These are phyloP conservation scores for Stenurella melanura DNA, from an alignment of 2,888 invertebrate species.

Conservation along the genomic window DNA sequence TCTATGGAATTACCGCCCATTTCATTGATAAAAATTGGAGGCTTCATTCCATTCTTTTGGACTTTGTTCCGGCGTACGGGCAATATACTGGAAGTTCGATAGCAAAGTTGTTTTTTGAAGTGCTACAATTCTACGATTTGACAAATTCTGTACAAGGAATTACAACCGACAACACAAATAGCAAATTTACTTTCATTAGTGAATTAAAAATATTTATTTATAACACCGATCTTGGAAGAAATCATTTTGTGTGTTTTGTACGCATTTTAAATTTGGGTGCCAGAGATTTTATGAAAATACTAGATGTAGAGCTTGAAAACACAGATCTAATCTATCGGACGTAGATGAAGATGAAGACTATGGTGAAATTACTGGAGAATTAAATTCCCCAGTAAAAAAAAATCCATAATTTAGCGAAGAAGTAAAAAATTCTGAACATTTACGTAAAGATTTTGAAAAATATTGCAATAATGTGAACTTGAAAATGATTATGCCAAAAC, in stretches of 20 bases:
- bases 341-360: not conserved
- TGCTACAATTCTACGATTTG: not conserved
- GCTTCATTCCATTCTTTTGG: constrained; percentile 54
- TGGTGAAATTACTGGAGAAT: not conserved
- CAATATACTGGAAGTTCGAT: constrained; percentile 57
- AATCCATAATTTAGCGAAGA: no score
- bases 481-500: no score
- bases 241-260: constrained; percentile 56
- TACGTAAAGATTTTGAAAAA: no score
- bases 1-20: constrained; percentile 58
- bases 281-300: constrained; percentile 46
- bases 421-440: no score
- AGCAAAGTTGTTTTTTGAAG: constrained; percentile 53
- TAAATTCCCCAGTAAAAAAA: not conserved
- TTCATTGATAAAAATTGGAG: constrained; percentile 58
- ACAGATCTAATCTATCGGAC: not conserved
- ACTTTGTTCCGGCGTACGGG: constrained; percentile 57
- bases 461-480: no score
- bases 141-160: constrained; percentile 54
- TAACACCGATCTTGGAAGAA: constrained; percentile 49
- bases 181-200: constrained; percentile 54
- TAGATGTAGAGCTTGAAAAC: constrained; percentile 37
- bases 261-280: constrained; percentile 56
- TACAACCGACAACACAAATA: constrained; percentile 54
- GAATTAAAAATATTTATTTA: constrained; percentile 47